These are phyloP conservation scores for Phenganax marumi DNA, from an alignment of 92 coral and sea anemone species.

Conservation along the genomic window DNA sequence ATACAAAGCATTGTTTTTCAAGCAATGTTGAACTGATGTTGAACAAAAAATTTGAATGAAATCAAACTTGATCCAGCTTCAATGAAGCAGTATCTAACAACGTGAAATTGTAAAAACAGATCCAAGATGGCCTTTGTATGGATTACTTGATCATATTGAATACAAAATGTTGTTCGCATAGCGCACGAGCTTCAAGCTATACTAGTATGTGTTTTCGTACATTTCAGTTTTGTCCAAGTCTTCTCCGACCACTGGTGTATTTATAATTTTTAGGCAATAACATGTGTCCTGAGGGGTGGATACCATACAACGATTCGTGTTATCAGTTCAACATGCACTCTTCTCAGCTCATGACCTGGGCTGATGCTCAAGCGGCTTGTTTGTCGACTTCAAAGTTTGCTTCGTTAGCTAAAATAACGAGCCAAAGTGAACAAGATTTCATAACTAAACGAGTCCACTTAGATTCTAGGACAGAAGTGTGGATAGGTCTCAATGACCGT, in stretches of 20 bases:
- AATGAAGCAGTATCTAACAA: too few species aligned
- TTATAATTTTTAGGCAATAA: slow-evolving; percentile 61
- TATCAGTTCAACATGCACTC: slow-evolving; percentile 78
- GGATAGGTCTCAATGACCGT: slow-evolving; percentile 87
- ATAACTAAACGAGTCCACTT: slow-evolving; percentile 37
- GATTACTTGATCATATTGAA: too few species aligned
- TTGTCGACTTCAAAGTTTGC: slow-evolving; percentile 55
- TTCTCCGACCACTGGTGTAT: background rate
- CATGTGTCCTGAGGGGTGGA: slow-evolving; percentile 85
- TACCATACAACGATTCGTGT: slow-evolving; percentile 73
- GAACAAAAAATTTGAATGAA: too few species aligned
- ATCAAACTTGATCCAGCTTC: too few species aligned
- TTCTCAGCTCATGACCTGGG: slow-evolving; percentile 66
- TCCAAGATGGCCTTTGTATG: too few species aligned
- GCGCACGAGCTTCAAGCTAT: too few species aligned
- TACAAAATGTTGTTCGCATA: too few species aligned
- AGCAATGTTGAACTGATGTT: too few species aligned
- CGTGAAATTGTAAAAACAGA: too few species aligned
- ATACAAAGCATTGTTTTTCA: too few species aligned
- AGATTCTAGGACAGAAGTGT: slow-evolving; percentile 46
- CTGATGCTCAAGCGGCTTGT: slow-evolving; percentile 69
- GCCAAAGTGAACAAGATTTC: slow-evolving; percentile 66
- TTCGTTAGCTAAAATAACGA: slow-evolving; percentile 66
- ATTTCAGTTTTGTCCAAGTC: background rate
- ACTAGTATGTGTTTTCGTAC: background rate